Conservation (phyloP, 1,140 invertebrate genomes). For the Lethocerus indicus region DNA sequence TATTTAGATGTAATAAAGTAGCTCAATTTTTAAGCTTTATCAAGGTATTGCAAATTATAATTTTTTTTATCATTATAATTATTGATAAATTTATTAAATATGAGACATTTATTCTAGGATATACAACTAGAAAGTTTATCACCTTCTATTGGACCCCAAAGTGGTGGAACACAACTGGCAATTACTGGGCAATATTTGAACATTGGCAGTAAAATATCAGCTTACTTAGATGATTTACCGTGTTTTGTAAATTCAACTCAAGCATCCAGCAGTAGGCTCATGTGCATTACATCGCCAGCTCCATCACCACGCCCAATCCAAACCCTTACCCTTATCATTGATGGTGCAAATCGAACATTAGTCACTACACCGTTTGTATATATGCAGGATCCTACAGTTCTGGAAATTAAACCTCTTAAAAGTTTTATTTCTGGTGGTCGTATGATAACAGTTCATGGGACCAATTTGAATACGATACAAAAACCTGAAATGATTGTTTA, state of each 20-base stretch:
- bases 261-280: slow-evolving; percentile 72
- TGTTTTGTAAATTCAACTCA: slow-evolving; percentile 78
- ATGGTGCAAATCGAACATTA: slow-evolving; percentile 61
- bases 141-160: slow-evolving; percentile 76
- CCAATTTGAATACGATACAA: slow-evolving; percentile 78
- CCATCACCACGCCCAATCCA: slow-evolving; percentile 22
- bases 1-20: no score
- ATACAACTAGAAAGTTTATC: slow-evolving; percentile 61
- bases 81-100: neutral
- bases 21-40: neutral
- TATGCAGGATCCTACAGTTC: slow-evolving; percentile 81
- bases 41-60: neutral
- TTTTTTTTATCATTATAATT: neutral
- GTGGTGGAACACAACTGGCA: slow-evolving; percentile 83
- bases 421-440: slow-evolving; percentile 84
- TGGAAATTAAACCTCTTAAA: slow-evolving; percentile 75
- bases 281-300: slow-evolving; percentile 62
- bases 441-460: slow-evolving; percentile 82
- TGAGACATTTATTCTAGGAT: slow-evolving; percentile 29
- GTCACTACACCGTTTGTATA: slow-evolving; percentile 63
- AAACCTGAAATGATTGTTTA: slow-evolving; percentile 78
- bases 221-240: slow-evolving; percentile 72
- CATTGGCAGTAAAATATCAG: slow-evolving; percentile 76
- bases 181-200: slow-evolving; percentile 84
- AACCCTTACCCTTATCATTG: slow-evolving; percentile 59